Conservation (phyloP, 2,888 invertebrate species). For the Drosophila rubida region DNA sequence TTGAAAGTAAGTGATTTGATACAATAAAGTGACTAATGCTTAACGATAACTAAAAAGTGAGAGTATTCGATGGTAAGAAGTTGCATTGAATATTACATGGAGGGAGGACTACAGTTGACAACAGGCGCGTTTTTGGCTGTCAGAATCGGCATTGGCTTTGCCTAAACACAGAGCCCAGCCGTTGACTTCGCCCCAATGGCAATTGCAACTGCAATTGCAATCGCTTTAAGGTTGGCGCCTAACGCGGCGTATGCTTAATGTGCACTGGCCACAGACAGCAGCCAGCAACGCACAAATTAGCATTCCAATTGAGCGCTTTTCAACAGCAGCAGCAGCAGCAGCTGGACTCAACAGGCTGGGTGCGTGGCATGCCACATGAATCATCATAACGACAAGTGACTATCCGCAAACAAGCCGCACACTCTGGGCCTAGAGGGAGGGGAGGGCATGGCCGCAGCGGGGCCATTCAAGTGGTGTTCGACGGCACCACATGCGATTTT, state of each 20-base stretch:
- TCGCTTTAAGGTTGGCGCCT: conserved; percentile 27
- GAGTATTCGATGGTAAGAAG: conserved; percentile 30
- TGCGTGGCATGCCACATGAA: conserved; percentile 65
- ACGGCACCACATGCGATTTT: conserved; percentile 53
- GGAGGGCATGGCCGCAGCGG: conserved; percentile 2
- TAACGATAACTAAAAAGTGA: background rate
- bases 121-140: conserved; percentile 13
- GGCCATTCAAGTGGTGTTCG: conserved; percentile 35
- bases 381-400: conserved; percentile 72
- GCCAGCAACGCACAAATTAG: conserved; percentile 45
- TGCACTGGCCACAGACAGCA: background rate
- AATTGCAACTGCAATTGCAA: background rate
- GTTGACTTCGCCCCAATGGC: conserved; percentile 11
- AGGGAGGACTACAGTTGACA: conserved; percentile 45
- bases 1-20: no score
- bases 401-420: conserved; percentile 57
- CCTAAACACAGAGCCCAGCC: conserved; percentile 32
- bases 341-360: conserved; percentile 55
- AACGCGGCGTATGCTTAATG: conserved; percentile 44
- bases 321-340: no score
- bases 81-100: conserved; percentile 9
- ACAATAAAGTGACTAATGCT: no score
- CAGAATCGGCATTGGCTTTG: conserved; percentile 18
- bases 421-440: background rate
- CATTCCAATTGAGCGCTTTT: conserved; percentile 63